Evolutionary conservation across 2,113 vertebrate genomes (phyloP).

Genomic region (Ahaetulla prasina): DNA sequence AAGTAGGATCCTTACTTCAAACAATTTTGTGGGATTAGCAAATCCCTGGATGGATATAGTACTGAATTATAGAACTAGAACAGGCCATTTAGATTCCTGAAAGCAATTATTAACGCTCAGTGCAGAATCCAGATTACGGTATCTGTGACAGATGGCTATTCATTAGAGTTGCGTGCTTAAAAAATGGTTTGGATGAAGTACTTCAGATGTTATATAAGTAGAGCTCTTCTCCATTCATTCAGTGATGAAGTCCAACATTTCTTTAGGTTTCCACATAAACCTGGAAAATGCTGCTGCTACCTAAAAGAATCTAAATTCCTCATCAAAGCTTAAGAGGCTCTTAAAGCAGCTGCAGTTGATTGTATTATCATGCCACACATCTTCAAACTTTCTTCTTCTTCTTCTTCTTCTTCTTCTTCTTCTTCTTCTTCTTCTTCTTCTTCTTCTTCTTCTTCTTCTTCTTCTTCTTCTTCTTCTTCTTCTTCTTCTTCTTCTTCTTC

Average conservation of each 20-base stretch:
- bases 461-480: not conserved
- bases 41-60: not conserved
- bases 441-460: not conserved
- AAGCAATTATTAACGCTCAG: not conserved
- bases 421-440: not conserved
- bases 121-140: not conserved
- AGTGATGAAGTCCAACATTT: not conserved
- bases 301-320: not conserved
- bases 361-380: not conserved
- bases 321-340: not conserved
- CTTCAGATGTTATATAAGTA: not conserved
- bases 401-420: not conserved
- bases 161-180: not conserved
- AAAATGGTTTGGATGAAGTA: not conserved
- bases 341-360: not conserved
- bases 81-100: not conserved
- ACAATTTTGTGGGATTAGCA: not conserved
- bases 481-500: not conserved
- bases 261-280: not conserved
- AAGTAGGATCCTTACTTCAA: not conserved
- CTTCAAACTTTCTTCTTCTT: not conserved
- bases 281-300: not conserved
- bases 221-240: not conserved
- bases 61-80: not conserved
- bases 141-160: not conserved